Evolutionary conservation across 2,888 invertebrate species (phyloP), one percentile per base, ranked within the genome.

Genomic region (Tetragonisca angustula): DNA sequence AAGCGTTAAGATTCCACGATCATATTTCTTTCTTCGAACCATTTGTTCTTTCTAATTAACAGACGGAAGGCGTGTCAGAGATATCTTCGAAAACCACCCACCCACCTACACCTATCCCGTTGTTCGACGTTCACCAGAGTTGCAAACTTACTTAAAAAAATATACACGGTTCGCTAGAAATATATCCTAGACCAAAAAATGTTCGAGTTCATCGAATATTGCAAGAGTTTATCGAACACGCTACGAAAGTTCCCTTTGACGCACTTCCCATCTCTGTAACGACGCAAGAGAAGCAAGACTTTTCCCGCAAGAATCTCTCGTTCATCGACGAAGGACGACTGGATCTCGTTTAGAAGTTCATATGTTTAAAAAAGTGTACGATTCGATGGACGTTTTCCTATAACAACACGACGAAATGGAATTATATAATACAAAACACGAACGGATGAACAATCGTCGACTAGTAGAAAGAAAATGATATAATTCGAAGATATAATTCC

Each of bases 61-160:
- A 72, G 61, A 81, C 54, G 69, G 64, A 77, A 77, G 71, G 71
- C 27, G 69, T 61, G 74, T 43, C 59, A 74, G 54, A 19, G 52
- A 50, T 50, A 52, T 61, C 76, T 24, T 54, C 64, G 43, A 52
- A 70, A 64, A 67, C 69, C 74, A 9, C 36, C 9, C 36, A 36
- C 9, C 9, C 36, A 62, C 5, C 32, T 32, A 59, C 15, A 59
- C n/a, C 24, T 54, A 9, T 43, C 43, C 43, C 43, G 9, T 19
- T 24, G n/a, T 62, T n/a, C 36, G 32, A 32, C 24, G 64, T 64
- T 83, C 50, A 74, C 70, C 62, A 49, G 24, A 36, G 43, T 65
- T 64, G 52, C 59, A 67, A 74, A 80, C 67, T n/a, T 50, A 80
- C 21, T 32, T 68, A 64, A 56, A 62, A 72, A 81, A 81, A 52